These are phyloP conservation scores for Dasypogon diadema DNA, from an alignment of 2,888 invertebrate genomes.

Conservation along the genomic window DNA sequence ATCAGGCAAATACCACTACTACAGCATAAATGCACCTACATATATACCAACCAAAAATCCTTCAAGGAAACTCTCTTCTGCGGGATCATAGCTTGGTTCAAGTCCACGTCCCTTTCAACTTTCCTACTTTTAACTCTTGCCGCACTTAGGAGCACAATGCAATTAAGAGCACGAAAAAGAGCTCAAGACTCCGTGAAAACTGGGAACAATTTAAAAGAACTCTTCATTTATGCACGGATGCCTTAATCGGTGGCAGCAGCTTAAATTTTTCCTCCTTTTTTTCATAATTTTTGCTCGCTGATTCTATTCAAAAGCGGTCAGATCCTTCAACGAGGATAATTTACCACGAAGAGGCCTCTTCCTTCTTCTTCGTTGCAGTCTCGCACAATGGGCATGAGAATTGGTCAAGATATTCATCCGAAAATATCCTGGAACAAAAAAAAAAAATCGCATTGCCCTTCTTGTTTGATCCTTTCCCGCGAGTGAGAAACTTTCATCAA, in stretches of 20 bases:
- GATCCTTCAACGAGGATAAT: conserved; percentile 40
- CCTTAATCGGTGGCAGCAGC: conserved; percentile 41
- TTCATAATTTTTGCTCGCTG: conserved; percentile 7
- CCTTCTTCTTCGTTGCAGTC: conserved; percentile 30
- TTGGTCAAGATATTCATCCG: conserved; percentile 24
- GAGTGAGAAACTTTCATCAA: neutral
- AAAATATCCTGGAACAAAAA: neutral
- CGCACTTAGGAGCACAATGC: conserved; percentile 20
- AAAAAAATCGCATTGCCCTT: neutral
- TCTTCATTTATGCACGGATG: conserved; percentile 45
- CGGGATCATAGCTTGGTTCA: neutral
- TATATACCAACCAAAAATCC: too few species aligned
- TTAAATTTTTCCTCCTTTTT: conserved; percentile 35
- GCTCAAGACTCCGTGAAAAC: conserved; percentile 48
- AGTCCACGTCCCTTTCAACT: neutral
- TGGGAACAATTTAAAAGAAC: conserved; percentile 50
- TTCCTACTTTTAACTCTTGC: conserved; percentile 1
- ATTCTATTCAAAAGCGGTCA: conserved; percentile 22
- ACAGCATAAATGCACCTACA: too few species aligned
- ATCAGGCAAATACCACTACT: too few species aligned
- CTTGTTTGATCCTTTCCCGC: conserved; percentile 31
- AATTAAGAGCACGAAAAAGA: conserved; percentile 46
- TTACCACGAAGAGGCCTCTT: conserved; percentile 46
- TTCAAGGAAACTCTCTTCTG: too few species aligned
- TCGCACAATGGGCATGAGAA: conserved; percentile 18